A percentile compares a stretch with the other conserved stretches of the same genome.
phyloP scores from a whole-genome alignment of 2,113 vertebrate genomes.

The Pteronura brasiliensis region DNA sequence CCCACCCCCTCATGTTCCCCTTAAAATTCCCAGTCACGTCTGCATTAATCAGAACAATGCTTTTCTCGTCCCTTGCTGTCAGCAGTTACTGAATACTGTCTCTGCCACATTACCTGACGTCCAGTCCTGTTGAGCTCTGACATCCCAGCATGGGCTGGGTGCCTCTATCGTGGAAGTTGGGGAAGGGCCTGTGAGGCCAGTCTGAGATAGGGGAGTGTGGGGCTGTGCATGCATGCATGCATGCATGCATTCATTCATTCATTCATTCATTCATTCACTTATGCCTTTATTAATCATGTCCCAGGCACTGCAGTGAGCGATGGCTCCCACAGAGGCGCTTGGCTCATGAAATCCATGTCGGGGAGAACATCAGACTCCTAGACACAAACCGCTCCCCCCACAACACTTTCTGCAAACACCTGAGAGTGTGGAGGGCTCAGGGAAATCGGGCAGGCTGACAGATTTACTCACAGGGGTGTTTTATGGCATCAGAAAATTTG shows the following conservation, averaged over 20 bases:
- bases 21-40: not conserved
- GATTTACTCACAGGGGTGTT: not conserved
- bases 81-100: not conserved
- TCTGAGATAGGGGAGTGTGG: not conserved
- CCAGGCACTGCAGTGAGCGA: no score
- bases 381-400: not conserved
- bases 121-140: not conserved
- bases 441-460: not conserved
- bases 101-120: not conserved
- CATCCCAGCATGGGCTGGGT: not conserved
- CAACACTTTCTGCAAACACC: not conserved
- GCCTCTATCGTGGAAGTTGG: not conserved
- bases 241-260: no score
- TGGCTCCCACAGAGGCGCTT: fast-evolving
- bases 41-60: not conserved
- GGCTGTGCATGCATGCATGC: no score
- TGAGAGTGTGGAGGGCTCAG: not conserved
- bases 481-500: not conserved
- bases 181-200: not conserved
- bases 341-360: not conserved
- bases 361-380: not conserved
- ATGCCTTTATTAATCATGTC: not conserved
- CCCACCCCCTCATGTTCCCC: not conserved
- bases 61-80: not conserved
- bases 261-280: not conserved